phyloP scores from a whole-genome alignment of 1,140 invertebrate genomes.

The Drosophila serrata region DNA sequence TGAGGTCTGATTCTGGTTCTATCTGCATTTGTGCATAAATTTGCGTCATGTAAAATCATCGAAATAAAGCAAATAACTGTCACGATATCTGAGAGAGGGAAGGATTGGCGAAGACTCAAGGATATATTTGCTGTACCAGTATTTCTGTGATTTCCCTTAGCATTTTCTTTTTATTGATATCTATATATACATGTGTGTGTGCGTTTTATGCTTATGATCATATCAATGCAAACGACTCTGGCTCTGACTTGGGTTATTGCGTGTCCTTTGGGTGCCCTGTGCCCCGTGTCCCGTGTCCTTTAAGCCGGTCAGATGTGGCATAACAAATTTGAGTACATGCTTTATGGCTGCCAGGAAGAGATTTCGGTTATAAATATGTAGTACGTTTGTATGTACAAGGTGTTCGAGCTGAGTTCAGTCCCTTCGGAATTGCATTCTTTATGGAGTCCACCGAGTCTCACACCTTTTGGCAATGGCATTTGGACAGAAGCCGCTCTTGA shows the following conservation, averaged over 20 bases:
- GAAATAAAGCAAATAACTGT: slow-evolving; percentile 81
- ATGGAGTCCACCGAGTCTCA: slow-evolving; percentile 31
- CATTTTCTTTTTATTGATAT: slow-evolving; percentile 45
- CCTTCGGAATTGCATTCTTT: slow-evolving; percentile 49
- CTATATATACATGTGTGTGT: slow-evolving; percentile 10
- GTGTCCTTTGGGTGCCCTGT: slow-evolving; percentile 36
- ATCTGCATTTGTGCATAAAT: slow-evolving; percentile 72
- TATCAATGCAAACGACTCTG: slow-evolving; percentile 64
- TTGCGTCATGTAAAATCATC: slow-evolving; percentile 81
- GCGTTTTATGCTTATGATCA: slow-evolving; percentile 74
- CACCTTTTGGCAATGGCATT: slow-evolving; percentile 56
- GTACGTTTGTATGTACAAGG: slow-evolving; percentile 3
- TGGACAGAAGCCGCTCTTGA: slow-evolving; percentile 24
- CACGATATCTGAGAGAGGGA: slow-evolving; percentile 41
- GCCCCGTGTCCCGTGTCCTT: slow-evolving; percentile 19
- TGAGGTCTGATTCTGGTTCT: slow-evolving; percentile 19
- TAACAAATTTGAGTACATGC: slow-evolving; percentile 48
- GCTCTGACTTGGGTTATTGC: slow-evolving; percentile 29
- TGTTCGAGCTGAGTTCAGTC: slow-evolving; percentile 33
- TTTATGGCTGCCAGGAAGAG: slow-evolving; percentile 46
- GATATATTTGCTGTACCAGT: slow-evolving; percentile 25
- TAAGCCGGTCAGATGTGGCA: slow-evolving; percentile 51
- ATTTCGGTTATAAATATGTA: slow-evolving; percentile 25
- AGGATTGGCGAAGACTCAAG: neutral
- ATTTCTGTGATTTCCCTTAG: slow-evolving; percentile 39